Conservation (phyloP, 2,797 vertebrate species). For the Pyrrhura leucotis region DNA sequence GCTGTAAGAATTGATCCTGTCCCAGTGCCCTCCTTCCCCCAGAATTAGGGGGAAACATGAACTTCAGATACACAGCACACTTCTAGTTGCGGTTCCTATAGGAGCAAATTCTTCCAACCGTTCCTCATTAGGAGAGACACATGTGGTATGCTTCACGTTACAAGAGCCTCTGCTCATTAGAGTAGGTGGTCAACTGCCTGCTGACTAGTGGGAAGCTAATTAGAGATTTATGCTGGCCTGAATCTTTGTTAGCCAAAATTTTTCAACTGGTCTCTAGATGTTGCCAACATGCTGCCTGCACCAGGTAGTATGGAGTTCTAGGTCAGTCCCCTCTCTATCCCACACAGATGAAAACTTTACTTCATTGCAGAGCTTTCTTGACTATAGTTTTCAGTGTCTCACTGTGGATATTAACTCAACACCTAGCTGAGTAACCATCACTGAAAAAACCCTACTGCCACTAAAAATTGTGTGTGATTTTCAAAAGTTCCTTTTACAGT, state of each 20-base stretch:
- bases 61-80: not conserved
- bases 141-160: fast-evolving
- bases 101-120: not conserved
- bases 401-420: not conserved
- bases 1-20: not conserved
- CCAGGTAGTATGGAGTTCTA: not conserved
- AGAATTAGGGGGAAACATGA: not conserved
- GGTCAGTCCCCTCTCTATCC: not conserved
- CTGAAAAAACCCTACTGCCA: not conserved
- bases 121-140: not conserved
- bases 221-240: not conserved
- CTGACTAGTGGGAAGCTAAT: not conserved
- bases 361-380: not conserved
- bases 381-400: not conserved
- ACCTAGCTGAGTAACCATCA: not conserved
- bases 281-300: not conserved
- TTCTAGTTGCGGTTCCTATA: not conserved
- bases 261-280: not conserved
- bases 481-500: not conserved
- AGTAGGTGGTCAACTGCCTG: not conserved
- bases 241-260: not conserved
- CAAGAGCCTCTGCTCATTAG: not conserved
- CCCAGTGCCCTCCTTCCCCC: not conserved
- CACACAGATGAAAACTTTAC: not conserved
- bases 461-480: not conserved